Percentiles rank a stretch among this genome's conserved stretches.
Conservation (phyloP, 2,888 invertebrate species). For the Hesperia comma region DNA sequence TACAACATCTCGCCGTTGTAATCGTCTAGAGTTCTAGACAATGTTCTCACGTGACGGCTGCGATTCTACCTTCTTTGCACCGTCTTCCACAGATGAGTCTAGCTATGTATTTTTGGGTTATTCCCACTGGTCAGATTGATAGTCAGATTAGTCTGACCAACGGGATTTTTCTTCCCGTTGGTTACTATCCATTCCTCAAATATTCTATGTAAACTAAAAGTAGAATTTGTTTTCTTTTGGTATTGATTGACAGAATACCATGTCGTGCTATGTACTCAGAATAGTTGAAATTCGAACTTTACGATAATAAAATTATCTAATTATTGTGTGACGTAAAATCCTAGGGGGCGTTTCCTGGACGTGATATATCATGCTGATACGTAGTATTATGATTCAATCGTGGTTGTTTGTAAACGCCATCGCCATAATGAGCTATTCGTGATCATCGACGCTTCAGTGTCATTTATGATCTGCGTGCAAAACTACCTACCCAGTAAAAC, state of each 20-base stretch:
- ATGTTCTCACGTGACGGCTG: not conserved
- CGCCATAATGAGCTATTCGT: not conserved
- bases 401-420: not conserved
- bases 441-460: not conserved
- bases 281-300: not conserved
- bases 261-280: not conserved
- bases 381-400: not conserved
- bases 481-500: constrained; percentile 20
- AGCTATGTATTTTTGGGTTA: no score
- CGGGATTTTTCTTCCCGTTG: no score
- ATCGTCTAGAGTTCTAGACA: not conserved
- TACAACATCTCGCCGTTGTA: constrained; percentile 7
- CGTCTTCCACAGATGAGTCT: not conserved
- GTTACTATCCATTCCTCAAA: no score
- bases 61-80: constrained; percentile 10
- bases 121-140: no score
- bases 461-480: constrained; percentile 1
- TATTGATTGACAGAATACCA: not conserved
- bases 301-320: not conserved
- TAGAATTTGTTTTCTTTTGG: no score
- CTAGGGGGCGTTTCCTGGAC: constrained; percentile 16
- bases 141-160: no score
- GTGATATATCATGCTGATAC: constrained; percentile 1
- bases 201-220: no score
- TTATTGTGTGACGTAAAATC: not conserved